Evolutionary conservation across 2,797 vertebrate species (phyloP).

Genomic region (Odontamblyopus lacepedii): DNA sequence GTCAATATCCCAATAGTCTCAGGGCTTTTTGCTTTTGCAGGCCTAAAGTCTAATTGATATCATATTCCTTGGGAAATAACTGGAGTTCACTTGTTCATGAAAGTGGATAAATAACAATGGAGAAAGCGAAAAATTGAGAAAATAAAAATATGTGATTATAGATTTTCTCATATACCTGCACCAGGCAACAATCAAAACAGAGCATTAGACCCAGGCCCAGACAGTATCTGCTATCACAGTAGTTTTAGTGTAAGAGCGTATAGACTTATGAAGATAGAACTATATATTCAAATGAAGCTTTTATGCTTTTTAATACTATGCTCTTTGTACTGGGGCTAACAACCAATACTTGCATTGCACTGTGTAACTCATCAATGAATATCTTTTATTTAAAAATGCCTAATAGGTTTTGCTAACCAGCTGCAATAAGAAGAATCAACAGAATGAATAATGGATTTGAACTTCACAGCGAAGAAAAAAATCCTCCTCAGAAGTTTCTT

Average conservation of each 20-base stretch:
- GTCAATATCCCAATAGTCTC: constrained; percentile 44
- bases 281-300: background rate
- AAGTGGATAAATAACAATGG: background rate
- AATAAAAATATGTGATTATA: background rate
- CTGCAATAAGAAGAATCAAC: constrained; percentile 63
- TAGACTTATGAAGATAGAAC: background rate
- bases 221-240: background rate
- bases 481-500: constrained; percentile 41
- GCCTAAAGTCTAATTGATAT: constrained; percentile 16
- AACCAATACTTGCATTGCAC: background rate
- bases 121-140: background rate
- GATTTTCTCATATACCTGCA: background rate
- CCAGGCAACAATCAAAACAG: background rate
- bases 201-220: background rate
- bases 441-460: constrained; percentile 74
- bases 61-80: constrained; percentile 18
- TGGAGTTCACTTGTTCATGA: constrained; percentile 8
- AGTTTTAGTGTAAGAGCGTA: background rate
- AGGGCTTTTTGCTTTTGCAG: constrained; percentile 4
- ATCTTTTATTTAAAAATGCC: constrained; percentile 61
- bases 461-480: constrained; percentile 47
- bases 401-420: constrained; percentile 58
- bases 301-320: background rate
- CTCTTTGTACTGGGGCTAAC: background rate
- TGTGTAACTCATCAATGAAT: constrained; percentile 56